Evolutionary conservation across 2,113 vertebrate species (phyloP), one percentile per base, ranked within the genome.

Genomic region (Psittacus erithacus): DNA sequence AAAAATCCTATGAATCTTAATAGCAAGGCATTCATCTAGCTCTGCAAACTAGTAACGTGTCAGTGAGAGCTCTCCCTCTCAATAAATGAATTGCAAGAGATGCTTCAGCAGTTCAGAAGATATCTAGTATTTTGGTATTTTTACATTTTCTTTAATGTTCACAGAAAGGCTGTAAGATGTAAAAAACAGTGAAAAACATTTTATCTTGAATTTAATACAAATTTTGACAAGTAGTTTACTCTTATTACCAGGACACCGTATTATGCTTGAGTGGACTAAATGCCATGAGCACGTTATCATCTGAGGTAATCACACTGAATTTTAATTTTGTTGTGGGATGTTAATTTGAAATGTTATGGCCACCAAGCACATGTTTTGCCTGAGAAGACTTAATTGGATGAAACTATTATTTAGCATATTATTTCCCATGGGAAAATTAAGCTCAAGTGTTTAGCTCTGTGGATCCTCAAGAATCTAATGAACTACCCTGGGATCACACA

Each of bases 371-470:
- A 94, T 53, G 90, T 93, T 96, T 97, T 96, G 86, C 79, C 92
- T 97, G 88, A 97, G 68, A 96, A 96, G 73, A 65, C 89, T 93
- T 96, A 93, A 96, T 93, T 38, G 1, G 78, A 91, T 94, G 81
- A 79, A 74, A 86, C 46, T 82, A 63, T 96, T 97, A 88, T 97
- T 96, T 95, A 94, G 92, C 83, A 85, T 92, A 92, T 77, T 94
- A 95, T 97, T 96, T 96, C 93, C 84, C 71, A 73, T 69, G 92
- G 95, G 82, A 60, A 97, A 97, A 97, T 97, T 96, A 95, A 96
- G 82, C 79, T 94, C 62, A 94, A 95, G 82, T 88, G 88, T 91
- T 97, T 93, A 90, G 71, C 44, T 91, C 24, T 84, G 27, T 88
- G 78, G 49, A 93, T 90, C 78, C 69, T 94, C 90, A 65, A 92